A percentile compares a stretch with the other conserved stretches of the same genome.
These are phyloP conservation scores for Mesitornis unicolor DNA, from an alignment of 2,113 vertebrate species.

Conservation along the genomic window DNA sequence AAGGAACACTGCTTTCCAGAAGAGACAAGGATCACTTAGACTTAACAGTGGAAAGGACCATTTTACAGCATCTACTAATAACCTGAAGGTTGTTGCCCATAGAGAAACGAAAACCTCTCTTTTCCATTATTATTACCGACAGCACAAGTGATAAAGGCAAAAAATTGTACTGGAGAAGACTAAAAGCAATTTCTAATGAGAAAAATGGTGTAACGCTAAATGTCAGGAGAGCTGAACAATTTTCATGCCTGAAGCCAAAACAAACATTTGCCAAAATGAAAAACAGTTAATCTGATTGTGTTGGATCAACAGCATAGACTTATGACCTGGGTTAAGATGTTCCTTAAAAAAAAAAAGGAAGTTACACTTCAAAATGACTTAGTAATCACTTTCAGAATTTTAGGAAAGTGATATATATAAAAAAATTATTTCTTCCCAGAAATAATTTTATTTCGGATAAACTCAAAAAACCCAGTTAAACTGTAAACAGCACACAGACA, in stretches of 20 bases:
- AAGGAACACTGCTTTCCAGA: neutral
- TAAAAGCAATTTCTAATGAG: neutral
- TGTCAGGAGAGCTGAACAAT: neutral
- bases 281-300: neutral
- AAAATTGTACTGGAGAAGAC: neutral
- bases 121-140: neutral
- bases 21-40: neutral
- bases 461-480: neutral
- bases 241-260: neutral
- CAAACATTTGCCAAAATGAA: neutral
- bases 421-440: neutral
- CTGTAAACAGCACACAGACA: neutral
- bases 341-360: neutral
- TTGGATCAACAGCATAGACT: neutral
- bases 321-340: neutral
- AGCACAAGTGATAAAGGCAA: neutral
- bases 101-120: neutral
- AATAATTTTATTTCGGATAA: neutral
- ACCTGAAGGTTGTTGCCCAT: fast-evolving
- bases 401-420: neutral
- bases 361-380: neutral
- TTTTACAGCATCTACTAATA: neutral
- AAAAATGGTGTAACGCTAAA: neutral
- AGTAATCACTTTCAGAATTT: neutral
- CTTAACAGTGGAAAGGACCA: neutral